Conservation (phyloP, 2,888 invertebrate species). For the Allygus modestus region DNA sequence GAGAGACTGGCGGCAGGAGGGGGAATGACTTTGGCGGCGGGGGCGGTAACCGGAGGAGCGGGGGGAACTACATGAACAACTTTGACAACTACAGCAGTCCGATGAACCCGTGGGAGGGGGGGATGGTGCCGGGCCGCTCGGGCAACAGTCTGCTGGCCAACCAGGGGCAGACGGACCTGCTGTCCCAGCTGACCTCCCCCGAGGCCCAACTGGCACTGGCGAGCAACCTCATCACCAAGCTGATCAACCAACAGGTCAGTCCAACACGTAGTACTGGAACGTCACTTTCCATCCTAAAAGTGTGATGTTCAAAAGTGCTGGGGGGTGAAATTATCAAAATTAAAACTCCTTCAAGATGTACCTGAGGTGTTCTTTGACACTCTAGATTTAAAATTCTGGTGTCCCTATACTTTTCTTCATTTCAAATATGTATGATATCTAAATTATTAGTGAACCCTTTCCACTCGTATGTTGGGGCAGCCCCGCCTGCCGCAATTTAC, state of each 20-base stretch:
- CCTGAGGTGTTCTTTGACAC: too few relatives aligned
- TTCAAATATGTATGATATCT: too few relatives aligned
- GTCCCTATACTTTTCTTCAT: too few relatives aligned
- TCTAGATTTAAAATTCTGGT: too few relatives aligned
- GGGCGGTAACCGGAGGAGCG: conserved; percentile 46
- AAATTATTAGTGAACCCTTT: too few relatives aligned
- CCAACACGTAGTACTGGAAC: too few relatives aligned
- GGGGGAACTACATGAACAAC: conserved; percentile 44
- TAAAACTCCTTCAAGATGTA: too few relatives aligned
- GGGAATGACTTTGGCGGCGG: conserved; percentile 58
- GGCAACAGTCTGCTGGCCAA: conserved; percentile 46
- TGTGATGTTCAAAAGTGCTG: not conserved
- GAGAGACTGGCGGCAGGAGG: conserved; percentile 56
- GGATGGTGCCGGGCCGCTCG: conserved; percentile 58
- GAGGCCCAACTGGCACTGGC: conserved; percentile 63
- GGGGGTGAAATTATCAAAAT: too few relatives aligned
- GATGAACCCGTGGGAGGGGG: conserved; percentile 64
- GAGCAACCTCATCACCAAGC: conserved; percentile 62
- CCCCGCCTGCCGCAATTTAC: too few relatives aligned
- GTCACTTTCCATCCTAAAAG: conserved; percentile 28
- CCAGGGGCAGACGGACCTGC: conserved; percentile 54
- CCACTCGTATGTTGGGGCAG: too few relatives aligned
- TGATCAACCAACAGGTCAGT: conserved; percentile 60
- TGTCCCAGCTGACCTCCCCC: conserved; percentile 62
- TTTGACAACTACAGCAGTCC: conserved; percentile 48